Evolutionary conservation across 1,140 invertebrate species (phyloP), one percentile per base, ranked within the genome.

Genomic region (Drosophila navojoa): DNA sequence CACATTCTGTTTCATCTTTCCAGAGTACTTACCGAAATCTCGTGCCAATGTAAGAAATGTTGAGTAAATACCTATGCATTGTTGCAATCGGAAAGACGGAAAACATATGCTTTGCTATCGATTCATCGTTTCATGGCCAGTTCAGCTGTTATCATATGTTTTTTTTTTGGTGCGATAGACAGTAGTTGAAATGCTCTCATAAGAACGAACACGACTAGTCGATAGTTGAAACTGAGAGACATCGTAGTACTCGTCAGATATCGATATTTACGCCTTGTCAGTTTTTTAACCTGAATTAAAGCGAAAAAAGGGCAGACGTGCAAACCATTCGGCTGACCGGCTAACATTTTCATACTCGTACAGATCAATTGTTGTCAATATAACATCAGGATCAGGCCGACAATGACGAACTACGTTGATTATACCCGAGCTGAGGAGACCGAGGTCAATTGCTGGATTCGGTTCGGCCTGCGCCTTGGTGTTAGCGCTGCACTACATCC

Each of bases 41-140:
- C 49, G 94, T 94, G 59, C 94, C 94, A 63, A 95, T 94, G 74
- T 95, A 95, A 0, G 94, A 94, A 79, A 94, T 93, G 50, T 94
- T 93, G 53, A 94, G 77, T 72, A 95, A 92, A 85, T 94, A 95
- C 90, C 94, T 93, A 54, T 93, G 91, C 93, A 93, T 94, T 91
- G 42, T 50, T 25, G 10, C 54, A 63, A 58, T 59, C 50, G 7
- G 19, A 57, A 55, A 58, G 9, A 19, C 19, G 2, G 4, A 44
- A 38, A 76, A 60, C 50, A 76, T 57, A 61, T 74, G 71, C 53
- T 62, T 25, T 70, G 19, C 1, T 60, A 61, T 57, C 61, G 59
- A 49, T 63, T 59, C 9, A 9, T 15, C 25, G 35, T 22, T 6
- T 22, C 5, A 1, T 11, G 4, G 0, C 35, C 16, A 40, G 5